Evolutionary conservation across 2,797 vertebrate species (phyloP).

Genomic region (Manis pentadactyla): DNA sequence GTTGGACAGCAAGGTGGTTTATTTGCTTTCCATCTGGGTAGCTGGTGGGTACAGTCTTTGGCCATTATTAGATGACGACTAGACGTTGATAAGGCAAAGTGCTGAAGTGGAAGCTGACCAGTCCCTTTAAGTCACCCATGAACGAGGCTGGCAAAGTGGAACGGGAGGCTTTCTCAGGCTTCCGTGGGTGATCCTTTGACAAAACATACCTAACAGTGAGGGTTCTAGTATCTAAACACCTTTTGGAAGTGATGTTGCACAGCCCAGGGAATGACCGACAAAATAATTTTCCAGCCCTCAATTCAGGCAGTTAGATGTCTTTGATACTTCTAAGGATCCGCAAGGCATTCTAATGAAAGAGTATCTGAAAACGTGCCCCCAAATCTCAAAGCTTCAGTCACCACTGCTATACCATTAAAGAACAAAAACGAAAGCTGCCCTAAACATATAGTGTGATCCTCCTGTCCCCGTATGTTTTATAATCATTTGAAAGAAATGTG

Average conservation of each 20-base stretch:
- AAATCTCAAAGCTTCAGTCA: neutral
- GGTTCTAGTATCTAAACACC: neutral
- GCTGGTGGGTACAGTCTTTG: conserved; percentile 69
- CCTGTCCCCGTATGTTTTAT: conserved; percentile 60
- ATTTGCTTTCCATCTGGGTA: conserved; percentile 68
- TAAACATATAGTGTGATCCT: conserved; percentile 62
- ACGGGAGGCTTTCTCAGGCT: conserved; percentile 32
- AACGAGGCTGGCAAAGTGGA: conserved; percentile 47
- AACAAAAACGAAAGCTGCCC: conserved; percentile 66
- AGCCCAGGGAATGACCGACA: neutral
- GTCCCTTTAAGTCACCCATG: neutral
- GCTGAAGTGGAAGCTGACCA: conserved; percentile 56
- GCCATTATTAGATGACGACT: conserved; percentile 73
- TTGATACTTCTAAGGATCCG: neutral
- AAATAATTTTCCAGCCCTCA: neutral
- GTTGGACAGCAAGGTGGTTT: conserved; percentile 20
- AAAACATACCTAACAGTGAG: neutral
- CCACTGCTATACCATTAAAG: conserved; percentile 9
- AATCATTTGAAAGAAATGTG: conserved; percentile 69
- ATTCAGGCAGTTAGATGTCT: neutral
- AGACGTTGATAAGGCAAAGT: conserved; percentile 78
- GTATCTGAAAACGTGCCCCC: neutral
- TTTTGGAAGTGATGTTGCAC: neutral
- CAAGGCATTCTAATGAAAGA: neutral
- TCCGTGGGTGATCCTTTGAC: conserved; percentile 62